A percentile compares a stretch with the other conserved stretches of the same genome.
Evolutionary conservation across 2,113 vertebrate species (phyloP).

Genomic region (Lepisosteus oculatus): DNA sequence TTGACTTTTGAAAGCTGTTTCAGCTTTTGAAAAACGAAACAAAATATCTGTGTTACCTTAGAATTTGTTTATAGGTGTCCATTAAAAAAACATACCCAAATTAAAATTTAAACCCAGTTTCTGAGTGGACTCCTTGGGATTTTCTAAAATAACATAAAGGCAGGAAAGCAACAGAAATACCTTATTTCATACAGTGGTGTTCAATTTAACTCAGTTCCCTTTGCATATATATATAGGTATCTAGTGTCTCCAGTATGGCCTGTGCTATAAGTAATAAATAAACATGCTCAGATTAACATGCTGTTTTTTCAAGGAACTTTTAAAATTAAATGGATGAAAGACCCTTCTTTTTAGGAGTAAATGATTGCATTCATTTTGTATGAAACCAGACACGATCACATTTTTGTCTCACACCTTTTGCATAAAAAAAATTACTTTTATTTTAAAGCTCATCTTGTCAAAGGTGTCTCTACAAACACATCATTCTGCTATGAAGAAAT

Average conservation of each 20-base stretch:
- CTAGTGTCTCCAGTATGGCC: background rate
- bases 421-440: no score
- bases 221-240: background rate
- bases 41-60: no score
- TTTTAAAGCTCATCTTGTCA: background rate
- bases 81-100: no score
- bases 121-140: no score
- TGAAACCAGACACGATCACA: no score
- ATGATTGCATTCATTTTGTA: background rate
- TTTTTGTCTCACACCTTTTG: no score
- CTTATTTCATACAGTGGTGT: background rate
- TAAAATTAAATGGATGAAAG: background rate
- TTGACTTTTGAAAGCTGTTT: no score
- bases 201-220: background rate
- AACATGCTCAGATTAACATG: background rate
- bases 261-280: background rate
- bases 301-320: slow-evolving; percentile 1
- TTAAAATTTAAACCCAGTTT: no score
- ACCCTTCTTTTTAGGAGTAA: background rate
- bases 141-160: background rate
- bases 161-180: background rate
- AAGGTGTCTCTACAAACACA: background rate
- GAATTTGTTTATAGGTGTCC: no score
- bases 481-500: no score
- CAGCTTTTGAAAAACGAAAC: no score